Conservation (phyloP, 92 coral and sea anemone species). For the Parazoanthus swiftii region DNA sequence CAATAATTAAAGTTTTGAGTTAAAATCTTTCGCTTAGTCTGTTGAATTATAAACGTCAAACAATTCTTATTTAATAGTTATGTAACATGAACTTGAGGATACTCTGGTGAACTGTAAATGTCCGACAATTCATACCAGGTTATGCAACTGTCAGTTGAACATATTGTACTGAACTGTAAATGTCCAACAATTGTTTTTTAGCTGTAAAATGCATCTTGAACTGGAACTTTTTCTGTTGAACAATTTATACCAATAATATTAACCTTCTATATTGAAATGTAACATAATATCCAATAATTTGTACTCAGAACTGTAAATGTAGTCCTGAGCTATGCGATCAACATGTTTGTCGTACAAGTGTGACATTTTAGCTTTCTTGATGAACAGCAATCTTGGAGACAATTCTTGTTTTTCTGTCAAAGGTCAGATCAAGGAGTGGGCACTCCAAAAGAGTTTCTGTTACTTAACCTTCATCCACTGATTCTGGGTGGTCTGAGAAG, state of each 20-base stretch:
- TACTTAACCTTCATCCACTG: neutral
- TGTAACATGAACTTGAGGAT: conserved; percentile 4
- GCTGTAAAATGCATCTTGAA: conserved; percentile 19
- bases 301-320: neutral
- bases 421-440: conserved; percentile 11
- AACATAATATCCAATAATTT: neutral
- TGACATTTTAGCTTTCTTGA: neutral
- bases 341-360: neutral
- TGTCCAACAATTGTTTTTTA: conserved; percentile 25
- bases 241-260: conserved; percentile 4
- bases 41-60: conserved; percentile 16
- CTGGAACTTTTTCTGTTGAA: conserved; percentile 23
- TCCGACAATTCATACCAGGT: conserved; percentile 12
- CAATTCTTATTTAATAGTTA: conserved; percentile 24
- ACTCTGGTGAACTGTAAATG: conserved; percentile 23
- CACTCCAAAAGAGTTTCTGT: conserved; percentile 16
- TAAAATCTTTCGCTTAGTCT: conserved; percentile 17
- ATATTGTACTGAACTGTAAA: neutral
- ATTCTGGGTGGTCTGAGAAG: conserved; percentile 5
- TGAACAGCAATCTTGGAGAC: neutral
- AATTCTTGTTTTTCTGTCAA: conserved; percentile 1
- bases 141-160: neutral
- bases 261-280: conserved; percentile 14
- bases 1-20: neutral
- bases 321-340: conserved; percentile 4